A percentile compares a stretch with the other conserved stretches of the same genome.
phyloP scores from a whole-genome alignment of 53 echinoderm and acorn worm genomes.

The Henricia sp. region DNA sequence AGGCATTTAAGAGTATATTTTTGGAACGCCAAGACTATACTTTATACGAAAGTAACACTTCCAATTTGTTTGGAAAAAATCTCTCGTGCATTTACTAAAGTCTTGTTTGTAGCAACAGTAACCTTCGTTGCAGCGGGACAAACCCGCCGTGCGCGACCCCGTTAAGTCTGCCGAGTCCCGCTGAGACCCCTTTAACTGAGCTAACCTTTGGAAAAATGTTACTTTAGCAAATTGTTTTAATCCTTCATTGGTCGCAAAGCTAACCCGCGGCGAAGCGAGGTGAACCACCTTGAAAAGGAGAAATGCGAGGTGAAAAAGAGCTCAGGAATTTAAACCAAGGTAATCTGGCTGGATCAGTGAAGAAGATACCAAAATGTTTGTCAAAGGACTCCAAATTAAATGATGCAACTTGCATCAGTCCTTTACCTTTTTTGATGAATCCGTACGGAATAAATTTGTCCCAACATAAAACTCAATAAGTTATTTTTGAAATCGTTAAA shows the following conservation, averaged over 20 bases:
- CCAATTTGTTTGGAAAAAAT: too few relatives aligned
- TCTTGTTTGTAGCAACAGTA: too few relatives aligned
- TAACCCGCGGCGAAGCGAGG: conserved; percentile 21
- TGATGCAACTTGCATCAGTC: not conserved
- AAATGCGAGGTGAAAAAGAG: not conserved
- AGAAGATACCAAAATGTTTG: conserved; percentile 37
- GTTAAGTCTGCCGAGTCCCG: conserved; percentile 1
- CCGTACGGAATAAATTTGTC: too few relatives aligned
- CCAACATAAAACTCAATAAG: too few relatives aligned
- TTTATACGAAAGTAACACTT: too few relatives aligned
- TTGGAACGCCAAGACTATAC: too few relatives aligned
- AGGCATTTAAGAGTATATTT: too few relatives aligned
- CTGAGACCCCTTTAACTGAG: not conserved
- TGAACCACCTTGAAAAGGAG: conserved; percentile 3
- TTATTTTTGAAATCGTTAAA: too few relatives aligned
- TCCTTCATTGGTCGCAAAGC: conserved; percentile 17
- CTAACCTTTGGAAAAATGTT: not conserved
- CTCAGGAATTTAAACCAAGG: conserved; percentile 1
- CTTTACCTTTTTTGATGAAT: not conserved
- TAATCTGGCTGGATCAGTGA: conserved; percentile 15
- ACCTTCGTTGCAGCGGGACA: too few relatives aligned
- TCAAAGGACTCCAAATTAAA: not conserved
- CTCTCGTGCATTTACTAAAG: too few relatives aligned
- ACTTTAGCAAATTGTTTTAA: not conserved
- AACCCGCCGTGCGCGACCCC: too few relatives aligned